phyloP scores from a whole-genome alignment of 2,113 vertebrate genomes.

The Gulo gulo region DNA sequence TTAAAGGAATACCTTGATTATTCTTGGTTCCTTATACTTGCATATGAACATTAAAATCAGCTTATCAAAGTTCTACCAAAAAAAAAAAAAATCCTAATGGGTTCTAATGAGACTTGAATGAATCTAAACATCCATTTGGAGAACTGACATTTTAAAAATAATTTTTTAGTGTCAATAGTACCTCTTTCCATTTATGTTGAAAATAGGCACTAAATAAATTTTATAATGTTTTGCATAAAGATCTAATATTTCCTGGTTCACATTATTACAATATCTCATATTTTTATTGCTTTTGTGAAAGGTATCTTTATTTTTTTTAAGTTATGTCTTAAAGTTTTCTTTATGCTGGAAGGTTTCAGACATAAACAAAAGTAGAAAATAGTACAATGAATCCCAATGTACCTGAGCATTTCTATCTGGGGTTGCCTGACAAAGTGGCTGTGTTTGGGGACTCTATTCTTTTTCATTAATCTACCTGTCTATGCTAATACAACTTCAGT shows the following conservation, averaged over 20 bases:
- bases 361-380: neutral
- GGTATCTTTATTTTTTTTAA: neutral
- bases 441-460: neutral
- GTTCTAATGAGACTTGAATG: neutral
- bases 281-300: neutral
- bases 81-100: neutral
- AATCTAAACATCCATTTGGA: neutral
- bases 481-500: neutral
- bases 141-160: neutral
- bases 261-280: neutral
- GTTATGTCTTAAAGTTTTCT: neutral
- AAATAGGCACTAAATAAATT: neutral
- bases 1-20: neutral
- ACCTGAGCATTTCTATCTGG: neutral
- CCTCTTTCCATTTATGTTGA: neutral
- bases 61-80: neutral
- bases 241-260: conserved; percentile 6
- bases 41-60: neutral
- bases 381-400: neutral
- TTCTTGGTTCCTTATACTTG: neutral
- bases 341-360: neutral
- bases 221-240: neutral
- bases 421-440: neutral
- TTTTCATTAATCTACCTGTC: neutral
- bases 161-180: neutral